phyloP scores from a whole-genome alignment of 2,888 invertebrate genomes.

The Phytoseiulus persimilis region DNA sequence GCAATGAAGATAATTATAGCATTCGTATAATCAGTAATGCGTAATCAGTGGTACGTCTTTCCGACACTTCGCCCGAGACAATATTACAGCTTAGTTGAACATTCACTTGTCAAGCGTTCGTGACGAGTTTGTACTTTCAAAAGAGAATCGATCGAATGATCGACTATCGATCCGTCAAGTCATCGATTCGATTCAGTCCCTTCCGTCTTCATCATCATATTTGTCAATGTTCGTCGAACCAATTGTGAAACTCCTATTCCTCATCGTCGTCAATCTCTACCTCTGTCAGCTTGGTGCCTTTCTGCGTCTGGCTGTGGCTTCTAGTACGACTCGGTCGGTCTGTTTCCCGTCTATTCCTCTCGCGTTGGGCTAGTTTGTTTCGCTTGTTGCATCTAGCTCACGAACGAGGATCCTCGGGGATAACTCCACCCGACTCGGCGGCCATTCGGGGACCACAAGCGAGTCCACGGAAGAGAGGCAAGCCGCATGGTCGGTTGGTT shows the following conservation, averaged over 20 bases:
- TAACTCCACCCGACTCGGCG: not conserved
- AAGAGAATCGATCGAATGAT: not conserved
- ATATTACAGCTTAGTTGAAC: not conserved
- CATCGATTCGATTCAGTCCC: not conserved
- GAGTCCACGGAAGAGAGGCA: not conserved
- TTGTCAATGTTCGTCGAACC: not conserved
- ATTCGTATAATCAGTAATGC: not conserved
- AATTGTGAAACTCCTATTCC: not conserved
- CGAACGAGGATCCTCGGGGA: not conserved
- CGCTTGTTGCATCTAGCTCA: not conserved
- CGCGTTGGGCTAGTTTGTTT: not conserved
- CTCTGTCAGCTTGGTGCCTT: not conserved
- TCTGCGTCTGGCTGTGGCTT: not conserved
- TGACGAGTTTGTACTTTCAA: not conserved
- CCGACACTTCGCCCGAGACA: not conserved
- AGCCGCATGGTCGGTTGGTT: not conserved
- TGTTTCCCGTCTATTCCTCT: not conserved
- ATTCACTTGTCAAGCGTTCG: slow-evolving; percentile 5
- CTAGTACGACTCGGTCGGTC: not conserved
- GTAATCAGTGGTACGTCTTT: not conserved
- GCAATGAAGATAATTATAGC: not conserved
- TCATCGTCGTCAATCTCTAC: not conserved
- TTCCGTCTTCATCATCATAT: not conserved
- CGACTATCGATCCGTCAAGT: not conserved
- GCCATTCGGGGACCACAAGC: not conserved